Evolutionary conservation across 2,888 invertebrate species (phyloP).

Genomic region (Deilephila porcellus): DNA sequence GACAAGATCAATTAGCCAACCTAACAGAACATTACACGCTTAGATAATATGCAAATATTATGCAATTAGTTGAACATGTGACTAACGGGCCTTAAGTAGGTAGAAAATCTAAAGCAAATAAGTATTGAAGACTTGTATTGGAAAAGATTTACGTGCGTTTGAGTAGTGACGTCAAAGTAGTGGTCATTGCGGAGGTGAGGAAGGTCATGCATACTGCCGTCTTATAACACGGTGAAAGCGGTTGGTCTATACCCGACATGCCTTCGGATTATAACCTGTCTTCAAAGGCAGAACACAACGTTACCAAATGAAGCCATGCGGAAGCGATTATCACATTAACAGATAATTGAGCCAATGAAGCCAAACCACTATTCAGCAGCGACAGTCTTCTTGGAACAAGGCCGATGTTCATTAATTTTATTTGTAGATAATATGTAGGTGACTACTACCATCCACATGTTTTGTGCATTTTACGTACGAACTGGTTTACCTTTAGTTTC

Average conservation of each 20-base stretch:
- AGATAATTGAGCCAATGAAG: slow-evolving; percentile 10
- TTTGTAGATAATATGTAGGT: not conserved
- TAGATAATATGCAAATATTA: slow-evolving; percentile 5
- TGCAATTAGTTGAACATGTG: not conserved
- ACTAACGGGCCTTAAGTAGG: not conserved
- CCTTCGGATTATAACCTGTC: slow-evolving; percentile 15
- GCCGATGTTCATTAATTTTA: not conserved
- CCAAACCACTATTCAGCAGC: not conserved
- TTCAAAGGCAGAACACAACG: not conserved
- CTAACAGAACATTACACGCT: not conserved
- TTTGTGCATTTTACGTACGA: not conserved
- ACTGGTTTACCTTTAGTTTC: slow-evolving; percentile 7
- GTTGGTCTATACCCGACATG: not conserved
- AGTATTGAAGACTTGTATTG: not conserved
- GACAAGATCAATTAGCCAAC: not conserved
- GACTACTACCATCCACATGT: not conserved
- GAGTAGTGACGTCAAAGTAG: slow-evolving; percentile 15
- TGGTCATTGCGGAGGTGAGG: slow-evolving; percentile 27
- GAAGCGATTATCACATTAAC: slow-evolving; percentile 22
- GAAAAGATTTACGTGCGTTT: slow-evolving; percentile 1
- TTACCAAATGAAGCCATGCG: not conserved
- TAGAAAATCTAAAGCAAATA: not conserved
- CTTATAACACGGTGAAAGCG: slow-evolving; percentile 17
- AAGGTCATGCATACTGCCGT: slow-evolving; percentile 11
- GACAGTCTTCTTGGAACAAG: slow-evolving; percentile 11